Percentiles rank a stretch among this genome's conserved stretches.
phyloP scores from a whole-genome alignment of 2,797 vertebrate species.

The Oceanodroma leucorhoa region DNA sequence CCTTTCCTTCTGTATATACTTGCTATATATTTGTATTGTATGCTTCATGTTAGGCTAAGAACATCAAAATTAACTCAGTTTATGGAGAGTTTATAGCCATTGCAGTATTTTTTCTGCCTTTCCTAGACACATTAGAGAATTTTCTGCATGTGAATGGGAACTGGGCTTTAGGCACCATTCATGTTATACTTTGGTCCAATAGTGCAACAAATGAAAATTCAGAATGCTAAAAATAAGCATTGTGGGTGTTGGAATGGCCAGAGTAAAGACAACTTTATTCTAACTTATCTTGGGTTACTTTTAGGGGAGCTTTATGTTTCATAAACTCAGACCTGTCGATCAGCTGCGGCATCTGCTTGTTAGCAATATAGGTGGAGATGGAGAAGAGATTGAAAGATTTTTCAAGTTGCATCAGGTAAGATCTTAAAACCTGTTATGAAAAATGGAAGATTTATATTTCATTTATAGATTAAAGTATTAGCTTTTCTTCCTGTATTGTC shows the following conservation, averaged over 20 bases:
- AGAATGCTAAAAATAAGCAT: background rate
- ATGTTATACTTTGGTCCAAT: accelerated
- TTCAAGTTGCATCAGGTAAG: slow-evolving; percentile 94
- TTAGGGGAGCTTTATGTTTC: slow-evolving; percentile 95
- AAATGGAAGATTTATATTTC: background rate
- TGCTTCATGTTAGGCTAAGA: background rate
- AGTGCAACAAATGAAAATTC: background rate
- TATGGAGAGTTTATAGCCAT: background rate
- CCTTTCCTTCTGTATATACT: background rate
- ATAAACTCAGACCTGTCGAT: slow-evolving; percentile 94
- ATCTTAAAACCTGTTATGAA: background rate
- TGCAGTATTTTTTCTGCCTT: background rate
- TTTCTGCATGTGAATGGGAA: background rate
- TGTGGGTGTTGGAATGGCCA: background rate
- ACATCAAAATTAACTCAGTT: background rate
- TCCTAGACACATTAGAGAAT: accelerated
- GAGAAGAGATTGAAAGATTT: slow-evolving; percentile 94
- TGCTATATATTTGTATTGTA: background rate
- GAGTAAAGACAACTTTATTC: background rate
- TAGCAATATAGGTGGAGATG: slow-evolving; percentile 89
- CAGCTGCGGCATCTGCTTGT: slow-evolving; percentile 94
- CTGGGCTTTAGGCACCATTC: background rate
- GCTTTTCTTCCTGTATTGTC: background rate
- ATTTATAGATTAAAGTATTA: background rate
- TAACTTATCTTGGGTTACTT: background rate